Evolutionary conservation across 2,113 vertebrate species (phyloP), one percentile per base, ranked within the genome.

Genomic region (Hymenochirus boettgeri): DNA sequence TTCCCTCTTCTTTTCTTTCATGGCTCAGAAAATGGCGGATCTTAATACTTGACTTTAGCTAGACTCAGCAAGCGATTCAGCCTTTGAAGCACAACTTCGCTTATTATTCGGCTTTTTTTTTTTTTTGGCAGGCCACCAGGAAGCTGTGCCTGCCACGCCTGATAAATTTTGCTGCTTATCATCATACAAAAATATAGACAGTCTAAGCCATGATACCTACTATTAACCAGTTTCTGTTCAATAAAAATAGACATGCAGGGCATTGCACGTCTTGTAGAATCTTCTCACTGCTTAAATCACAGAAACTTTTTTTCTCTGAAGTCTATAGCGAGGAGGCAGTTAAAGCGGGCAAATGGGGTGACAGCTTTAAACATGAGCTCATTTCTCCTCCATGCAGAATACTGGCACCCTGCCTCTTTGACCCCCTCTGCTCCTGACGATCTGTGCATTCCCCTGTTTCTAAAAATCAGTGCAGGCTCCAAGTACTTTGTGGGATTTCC

Each of bases 11-110:
- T 78, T 83, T 80, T 79, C 80, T 83, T 82, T 63, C 76, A 85
- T 88, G 84, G 82, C 76, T 85, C 82, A 88, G 92, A 92, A 97
- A 95, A 96, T 94, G 92, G 92, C 93, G 86, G 90, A 90, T 85
- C 72, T 81, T 78, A 82, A 85, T 72, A 84, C 75, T 86, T 89
- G 88, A 89, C 82, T 85, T 89, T 88, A 88, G 82, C 84, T 73
- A 89, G 83, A 82, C 81, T 86, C 83, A 84, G 84, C 86, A 82
- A 89, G 80, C 82, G 65, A 86, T 75, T 90, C 80, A 84, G 83
- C 83, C n/a, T 90, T 77, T 79, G 81, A 86, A 91, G 82, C 81
- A 85, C 82, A 87, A 82, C 79, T 85, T 85, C 73, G 77, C 79
- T 73, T 88, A 87, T 86, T 83, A 87, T 82, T 83, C 83, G 78